Percentiles rank a stretch among this genome's conserved stretches.
These are phyloP conservation scores for Ferdinandea cuprea DNA, from an alignment of 2,888 invertebrate species.

Conservation along the genomic window DNA sequence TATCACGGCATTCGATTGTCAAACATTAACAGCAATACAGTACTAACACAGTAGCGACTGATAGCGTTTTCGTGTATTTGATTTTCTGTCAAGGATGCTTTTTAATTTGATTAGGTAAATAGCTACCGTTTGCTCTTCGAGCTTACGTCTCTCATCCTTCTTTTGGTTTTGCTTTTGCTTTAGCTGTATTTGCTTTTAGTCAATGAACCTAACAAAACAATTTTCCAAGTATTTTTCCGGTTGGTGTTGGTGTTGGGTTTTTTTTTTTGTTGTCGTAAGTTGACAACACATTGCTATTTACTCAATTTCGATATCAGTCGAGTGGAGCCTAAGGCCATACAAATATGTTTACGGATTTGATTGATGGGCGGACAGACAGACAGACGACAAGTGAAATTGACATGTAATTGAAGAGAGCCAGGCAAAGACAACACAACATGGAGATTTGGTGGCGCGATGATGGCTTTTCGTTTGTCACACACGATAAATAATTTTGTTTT, in stretches of 20 bases:
- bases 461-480: slow-evolving; percentile 57
- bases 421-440: slow-evolving; percentile 54
- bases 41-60: slow-evolving; percentile 53
- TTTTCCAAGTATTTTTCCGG: slow-evolving; percentile 37
- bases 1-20: slow-evolving; percentile 43
- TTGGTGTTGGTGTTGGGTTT: slow-evolving; percentile 49
- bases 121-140: slow-evolving; percentile 46
- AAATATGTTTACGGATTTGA: slow-evolving; percentile 55
- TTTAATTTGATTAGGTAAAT: slow-evolving; percentile 59
- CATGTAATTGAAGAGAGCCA: slow-evolving; percentile 67
- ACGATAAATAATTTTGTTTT: slow-evolving; percentile 58
- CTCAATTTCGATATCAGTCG: slow-evolving; percentile 48
- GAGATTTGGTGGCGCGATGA: slow-evolving; percentile 32
- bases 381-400: slow-evolving; percentile 72
- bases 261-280: slow-evolving; percentile 46
- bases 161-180: too few relatives aligned
- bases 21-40: too few relatives aligned
- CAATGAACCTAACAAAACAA: slow-evolving; percentile 44
- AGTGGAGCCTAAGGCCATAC: slow-evolving; percentile 41
- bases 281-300: slow-evolving; percentile 63
- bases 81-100: slow-evolving; percentile 53
- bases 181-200: slow-evolving; percentile 33
- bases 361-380: slow-evolving; percentile 66
- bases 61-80: slow-evolving; percentile 59
- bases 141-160: neutral